Conservation (phyloP, 2,888 invertebrate species). For the Allophyes oxyacanthae region DNA sequence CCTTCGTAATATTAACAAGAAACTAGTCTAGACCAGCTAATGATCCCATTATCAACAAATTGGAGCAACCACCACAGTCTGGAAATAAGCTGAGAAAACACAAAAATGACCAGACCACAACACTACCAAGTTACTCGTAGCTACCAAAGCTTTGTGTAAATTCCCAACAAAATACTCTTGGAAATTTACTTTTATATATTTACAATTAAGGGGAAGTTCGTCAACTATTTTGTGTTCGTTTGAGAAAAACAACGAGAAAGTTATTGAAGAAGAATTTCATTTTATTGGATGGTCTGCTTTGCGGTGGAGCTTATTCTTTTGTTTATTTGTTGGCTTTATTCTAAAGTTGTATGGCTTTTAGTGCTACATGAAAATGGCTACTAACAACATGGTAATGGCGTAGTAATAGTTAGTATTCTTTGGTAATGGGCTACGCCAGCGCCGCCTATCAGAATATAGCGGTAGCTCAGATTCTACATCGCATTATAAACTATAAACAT, state of each 20-base stretch:
- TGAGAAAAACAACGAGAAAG: conserved; percentile 55
- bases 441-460: too few relatives aligned
- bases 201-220: conserved; percentile 54
- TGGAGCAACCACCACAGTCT: too few relatives aligned
- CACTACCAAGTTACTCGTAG: conserved; percentile 33
- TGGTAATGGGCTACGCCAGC: too few relatives aligned
- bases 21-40: too few relatives aligned
- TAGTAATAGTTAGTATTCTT: too few relatives aligned
- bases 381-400: too few relatives aligned
- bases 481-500: too few relatives aligned
- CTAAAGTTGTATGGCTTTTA: too few relatives aligned
- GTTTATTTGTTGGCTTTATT: conserved; percentile 26
- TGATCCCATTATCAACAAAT: too few relatives aligned
- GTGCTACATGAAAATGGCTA: too few relatives aligned
- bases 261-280: conserved; percentile 44
- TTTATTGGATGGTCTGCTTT: conserved; percentile 37
- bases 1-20: too few relatives aligned
- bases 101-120: conserved; percentile 39
- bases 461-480: too few relatives aligned
- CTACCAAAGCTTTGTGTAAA: conserved; percentile 53
- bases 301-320: conserved; percentile 24
- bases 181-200: conserved; percentile 54
- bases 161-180: conserved; percentile 52
- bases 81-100: conserved; percentile 5
- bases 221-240: conserved; percentile 56